Evolutionary conservation across 1,140 invertebrate species (phyloP).

Genomic region (Aphelenchoides avenae): DNA sequence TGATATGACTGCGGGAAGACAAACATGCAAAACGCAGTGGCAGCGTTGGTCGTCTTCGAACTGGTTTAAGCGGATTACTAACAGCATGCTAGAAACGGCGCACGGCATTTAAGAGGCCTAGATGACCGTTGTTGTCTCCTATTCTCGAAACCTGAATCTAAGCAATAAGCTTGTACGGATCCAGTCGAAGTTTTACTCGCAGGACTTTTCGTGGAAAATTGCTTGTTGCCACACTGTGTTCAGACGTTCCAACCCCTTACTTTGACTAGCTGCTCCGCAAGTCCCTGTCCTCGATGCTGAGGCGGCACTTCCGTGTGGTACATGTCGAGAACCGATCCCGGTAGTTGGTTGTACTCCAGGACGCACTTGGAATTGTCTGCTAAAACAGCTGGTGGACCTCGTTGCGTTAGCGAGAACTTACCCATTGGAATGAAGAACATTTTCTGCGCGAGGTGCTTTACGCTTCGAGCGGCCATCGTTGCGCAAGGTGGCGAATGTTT

Average conservation of each 20-base stretch:
- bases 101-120: too few relatives aligned
- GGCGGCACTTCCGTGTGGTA: slow-evolving; percentile 30
- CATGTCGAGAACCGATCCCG: slow-evolving; percentile 22
- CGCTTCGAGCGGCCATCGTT: too few relatives aligned
- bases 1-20: too few relatives aligned
- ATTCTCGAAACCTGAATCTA: too few relatives aligned
- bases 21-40: too few relatives aligned
- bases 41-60: too few relatives aligned
- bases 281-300: slow-evolving; percentile 22
- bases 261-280: slow-evolving; percentile 31
- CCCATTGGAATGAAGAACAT: slow-evolving; percentile 33
- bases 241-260: slow-evolving; percentile 2
- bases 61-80: too few relatives aligned
- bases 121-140: too few relatives aligned
- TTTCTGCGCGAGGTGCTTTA: too few relatives aligned
- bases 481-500: too few relatives aligned
- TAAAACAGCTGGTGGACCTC: slow-evolving; percentile 17
- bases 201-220: background rate
- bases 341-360: slow-evolving; percentile 29
- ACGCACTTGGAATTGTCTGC: slow-evolving; percentile 24
- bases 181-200: too few relatives aligned
- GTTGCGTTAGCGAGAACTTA: slow-evolving; percentile 15
- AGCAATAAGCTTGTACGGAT: slow-evolving; percentile 4
- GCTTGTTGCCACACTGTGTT: background rate
- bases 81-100: too few relatives aligned